These are phyloP conservation scores for Ceyx margarethae DNA, from an alignment of 2,113 vertebrate genomes.

Conservation along the genomic window DNA sequence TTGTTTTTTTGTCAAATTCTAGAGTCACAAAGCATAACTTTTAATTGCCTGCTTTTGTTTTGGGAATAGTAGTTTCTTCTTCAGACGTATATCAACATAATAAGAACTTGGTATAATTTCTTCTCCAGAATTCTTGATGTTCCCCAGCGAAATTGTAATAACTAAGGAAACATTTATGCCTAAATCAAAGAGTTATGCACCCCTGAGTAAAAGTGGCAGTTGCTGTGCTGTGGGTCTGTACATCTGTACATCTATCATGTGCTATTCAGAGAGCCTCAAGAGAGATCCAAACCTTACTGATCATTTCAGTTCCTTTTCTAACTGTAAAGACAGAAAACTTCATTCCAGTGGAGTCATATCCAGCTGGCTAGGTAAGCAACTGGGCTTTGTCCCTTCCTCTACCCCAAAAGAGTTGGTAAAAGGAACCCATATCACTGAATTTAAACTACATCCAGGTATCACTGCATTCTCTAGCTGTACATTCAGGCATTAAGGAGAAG, in stretches of 20 bases:
- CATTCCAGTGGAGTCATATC: neutral
- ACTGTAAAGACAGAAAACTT: neutral
- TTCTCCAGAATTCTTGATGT: constrained; percentile 24
- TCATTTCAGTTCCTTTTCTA: neutral
- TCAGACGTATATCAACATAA: constrained; percentile 17
- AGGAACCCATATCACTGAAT: neutral
- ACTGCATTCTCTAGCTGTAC: neutral
- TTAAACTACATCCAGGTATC: neutral
- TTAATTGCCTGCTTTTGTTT: constrained; percentile 22
- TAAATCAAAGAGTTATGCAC: constrained; percentile 21
- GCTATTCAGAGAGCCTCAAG: neutral
- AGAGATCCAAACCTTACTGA: constrained; percentile 3
- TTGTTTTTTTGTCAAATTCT: neutral
- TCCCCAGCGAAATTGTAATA: neutral
- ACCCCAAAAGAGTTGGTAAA: neutral
- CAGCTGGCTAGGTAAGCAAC: neutral
- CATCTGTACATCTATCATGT: neutral
- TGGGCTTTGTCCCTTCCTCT: neutral
- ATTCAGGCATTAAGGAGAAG: neutral
- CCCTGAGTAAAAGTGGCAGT: constrained; percentile 15
- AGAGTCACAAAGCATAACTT: constrained; percentile 12
- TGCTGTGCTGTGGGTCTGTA: constrained; percentile 18
- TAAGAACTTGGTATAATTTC: constrained; percentile 29
- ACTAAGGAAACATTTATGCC: constrained; percentile 5
- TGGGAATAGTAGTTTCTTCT: constrained; percentile 14